Evolutionary conservation across 2,113 vertebrate genomes (phyloP).

Genomic region (Cyphotilapia sp.): DNA sequence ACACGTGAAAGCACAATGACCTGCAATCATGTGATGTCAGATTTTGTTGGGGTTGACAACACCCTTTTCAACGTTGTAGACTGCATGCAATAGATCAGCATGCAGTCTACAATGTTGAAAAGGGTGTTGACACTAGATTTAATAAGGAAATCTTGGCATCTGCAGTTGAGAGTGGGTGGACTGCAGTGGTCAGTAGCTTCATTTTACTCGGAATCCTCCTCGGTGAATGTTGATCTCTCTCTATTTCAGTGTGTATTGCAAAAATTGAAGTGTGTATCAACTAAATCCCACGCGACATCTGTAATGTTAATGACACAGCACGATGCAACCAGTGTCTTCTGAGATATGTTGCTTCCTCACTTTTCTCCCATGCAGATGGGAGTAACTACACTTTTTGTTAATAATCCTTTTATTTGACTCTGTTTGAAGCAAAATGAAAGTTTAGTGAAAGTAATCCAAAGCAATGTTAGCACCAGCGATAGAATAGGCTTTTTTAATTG

Average conservation of each 20-base stretch:
- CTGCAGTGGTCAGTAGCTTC: slow-evolving; percentile 27
- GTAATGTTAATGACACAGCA: slow-evolving; percentile 10
- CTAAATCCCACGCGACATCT: neutral
- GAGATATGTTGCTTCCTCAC: slow-evolving; percentile 22
- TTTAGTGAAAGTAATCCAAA: slow-evolving; percentile 17
- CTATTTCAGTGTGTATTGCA: slow-evolving; percentile 1
- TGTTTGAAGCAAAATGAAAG: neutral
- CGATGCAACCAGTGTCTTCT: slow-evolving; percentile 18
- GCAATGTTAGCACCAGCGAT: slow-evolving; percentile 26
- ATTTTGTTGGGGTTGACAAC: neutral
- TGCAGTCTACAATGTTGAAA: neutral
- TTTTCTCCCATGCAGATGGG: neutral
- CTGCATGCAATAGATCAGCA: neutral
- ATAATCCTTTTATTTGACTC: neutral
- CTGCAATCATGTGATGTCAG: slow-evolving; percentile 39
- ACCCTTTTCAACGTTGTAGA: neutral
- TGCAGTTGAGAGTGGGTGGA: neutral
- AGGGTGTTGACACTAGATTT: slow-evolving; percentile 18
- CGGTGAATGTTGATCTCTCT: slow-evolving; percentile 5
- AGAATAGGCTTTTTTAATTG: neutral
- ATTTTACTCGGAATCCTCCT: neutral
- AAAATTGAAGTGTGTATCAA: neutral
- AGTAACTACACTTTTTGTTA: neutral
- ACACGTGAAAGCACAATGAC: slow-evolving; percentile 61
- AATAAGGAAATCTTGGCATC: neutral